Evolutionary conservation across 2,797 vertebrate genomes (phyloP).

Genomic region (Babyrousa celebensis): DNA sequence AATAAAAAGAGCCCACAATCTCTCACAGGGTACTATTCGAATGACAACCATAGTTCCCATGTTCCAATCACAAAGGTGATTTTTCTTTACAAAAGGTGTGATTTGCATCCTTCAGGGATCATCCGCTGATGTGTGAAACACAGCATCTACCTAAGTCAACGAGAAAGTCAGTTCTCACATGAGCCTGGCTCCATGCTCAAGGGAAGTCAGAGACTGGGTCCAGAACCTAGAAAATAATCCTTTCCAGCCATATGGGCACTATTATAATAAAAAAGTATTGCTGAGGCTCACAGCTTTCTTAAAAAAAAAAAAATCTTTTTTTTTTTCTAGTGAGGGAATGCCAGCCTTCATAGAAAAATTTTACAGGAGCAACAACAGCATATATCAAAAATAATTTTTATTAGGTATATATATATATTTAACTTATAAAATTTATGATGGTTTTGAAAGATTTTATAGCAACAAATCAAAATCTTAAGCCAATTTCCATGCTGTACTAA

Average conservation of each 20-base stretch:
- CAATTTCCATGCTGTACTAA: neutral
- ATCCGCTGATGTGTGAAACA: rapidly evolving
- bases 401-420: neutral
- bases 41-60: neutral
- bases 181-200: neutral
- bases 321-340: neutral
- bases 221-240: neutral
- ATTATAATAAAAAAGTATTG: neutral
- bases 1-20: neutral
- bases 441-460: neutral
- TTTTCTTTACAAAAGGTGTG: neutral
- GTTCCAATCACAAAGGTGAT: neutral
- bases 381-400: neutral
- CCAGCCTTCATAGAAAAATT: neutral
- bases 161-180: neutral
- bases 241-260: neutral
- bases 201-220: neutral
- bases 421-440: neutral
- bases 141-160: rapidly evolving
- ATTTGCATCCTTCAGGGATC: neutral
- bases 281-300: neutral
- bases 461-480: neutral
- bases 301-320: neutral
- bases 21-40: neutral
- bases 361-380: neutral